Evolutionary conservation across 2,888 invertebrate species (phyloP).

Genomic region (Pycnomerus fuliginosus): DNA sequence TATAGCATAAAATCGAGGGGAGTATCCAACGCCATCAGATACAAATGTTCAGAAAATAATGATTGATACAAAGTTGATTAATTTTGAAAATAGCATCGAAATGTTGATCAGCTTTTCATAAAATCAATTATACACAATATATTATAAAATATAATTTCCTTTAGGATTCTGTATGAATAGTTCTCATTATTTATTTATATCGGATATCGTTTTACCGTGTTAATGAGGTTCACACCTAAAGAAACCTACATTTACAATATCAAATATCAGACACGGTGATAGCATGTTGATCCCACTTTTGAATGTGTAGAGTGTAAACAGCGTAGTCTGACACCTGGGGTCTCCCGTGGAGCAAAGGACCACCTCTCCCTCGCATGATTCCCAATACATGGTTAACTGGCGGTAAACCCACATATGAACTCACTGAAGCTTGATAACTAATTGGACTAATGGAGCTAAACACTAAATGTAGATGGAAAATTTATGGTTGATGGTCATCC

Average conservation of each 20-base stretch:
- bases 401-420: conserved; percentile 10
- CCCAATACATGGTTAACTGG: conserved; percentile 9
- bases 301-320: conserved; percentile 30
- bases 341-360: conserved; percentile 20
- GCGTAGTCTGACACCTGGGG: conserved; percentile 30
- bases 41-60: conserved; percentile 3
- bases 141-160: background rate
- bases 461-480: too few species aligned
- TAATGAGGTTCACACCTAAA: conserved; percentile 5
- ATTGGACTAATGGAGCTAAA: too few species aligned
- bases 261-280: conserved; percentile 9
- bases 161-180: background rate
- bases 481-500: too few species aligned
- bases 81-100: conserved; percentile 9
- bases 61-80: conserved; percentile 4
- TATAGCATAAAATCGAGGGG: conserved; percentile 22
- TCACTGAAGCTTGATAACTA: too few species aligned
- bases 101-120: conserved; percentile 1
- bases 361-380: conserved; percentile 13
- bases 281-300: conserved; percentile 22
- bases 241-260: conserved; percentile 16
- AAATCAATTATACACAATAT: conserved; percentile 1
- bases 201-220: background rate
- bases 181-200: background rate
- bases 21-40: conserved; percentile 14